Evolutionary conservation across 2,888 invertebrate species (phyloP), one percentile per base, ranked within the genome.

Genomic region (Phasia obesa): DNA sequence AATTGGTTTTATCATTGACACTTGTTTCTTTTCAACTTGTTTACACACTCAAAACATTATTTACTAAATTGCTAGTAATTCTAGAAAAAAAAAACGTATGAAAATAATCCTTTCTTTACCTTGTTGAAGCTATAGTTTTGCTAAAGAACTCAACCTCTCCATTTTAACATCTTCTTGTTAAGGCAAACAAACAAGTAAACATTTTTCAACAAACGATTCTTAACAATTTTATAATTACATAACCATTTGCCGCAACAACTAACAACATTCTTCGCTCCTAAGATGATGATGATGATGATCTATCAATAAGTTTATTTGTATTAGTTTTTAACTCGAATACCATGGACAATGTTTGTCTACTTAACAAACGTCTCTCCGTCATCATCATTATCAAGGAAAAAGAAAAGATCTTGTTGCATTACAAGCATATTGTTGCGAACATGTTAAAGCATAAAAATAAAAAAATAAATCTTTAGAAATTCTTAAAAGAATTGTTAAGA

Each of bases 221-320:
- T 62, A 62, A 64, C 42, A 70, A 77, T 55, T 55, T 70, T 47
- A 70, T 55, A 77, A 77, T 77, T 70, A 42, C 62, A 62, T 44
- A 59, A 42, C 15, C 60, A 62, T 47, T 77, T 77, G 69, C 49
- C 62, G 53, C 27, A 57, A 49, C 35, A 44, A 62, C 31, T 9
- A 74, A 79, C 73, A 65, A 74, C 73, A 79, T 79, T 67, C 60
- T 73, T 73, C 38, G 53, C 53, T 79, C 35, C 31, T 62, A 57
- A 44, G 25, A 49, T n/a, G 59, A 59, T 65, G 57, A 60, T 79
- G 25, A 49, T n/a, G 59, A 59, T 65, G 57, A 60, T 79, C 73
- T 79, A 53, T 65, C 78, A 73, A 79, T 79, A 67, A 35, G 44
- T 60, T 79, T 79, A 23, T 79, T 67, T 57, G 42, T 64, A 44